A percentile compares a stretch with the other conserved stretches of the same genome.
Evolutionary conservation across 2,888 invertebrate genomes (phyloP).

Genomic region (Nipponacmea schrenckii): DNA sequence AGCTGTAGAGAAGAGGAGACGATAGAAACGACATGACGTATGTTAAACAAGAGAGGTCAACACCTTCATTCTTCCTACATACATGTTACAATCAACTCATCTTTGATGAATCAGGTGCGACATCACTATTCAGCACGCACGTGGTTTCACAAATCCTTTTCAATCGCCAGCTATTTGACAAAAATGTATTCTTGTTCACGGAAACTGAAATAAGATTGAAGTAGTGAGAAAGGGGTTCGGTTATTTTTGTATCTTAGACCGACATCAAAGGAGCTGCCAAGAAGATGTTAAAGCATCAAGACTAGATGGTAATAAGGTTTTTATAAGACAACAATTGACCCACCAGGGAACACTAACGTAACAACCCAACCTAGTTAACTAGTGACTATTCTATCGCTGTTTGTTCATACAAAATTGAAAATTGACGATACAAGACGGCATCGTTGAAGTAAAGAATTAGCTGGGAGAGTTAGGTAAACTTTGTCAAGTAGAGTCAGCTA

Average conservation of each 20-base stretch:
- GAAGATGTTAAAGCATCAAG: too few species aligned
- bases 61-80: slow-evolving; percentile 4
- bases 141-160: neutral
- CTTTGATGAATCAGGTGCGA: neutral
- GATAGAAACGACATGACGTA: neutral
- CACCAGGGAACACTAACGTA: neutral
- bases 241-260: too few species aligned
- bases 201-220: neutral
- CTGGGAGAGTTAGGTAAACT: too few species aligned
- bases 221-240: too few species aligned
- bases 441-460: too few species aligned
- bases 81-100: neutral
- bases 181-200: slow-evolving; percentile 4
- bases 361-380: neutral
- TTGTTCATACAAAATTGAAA: too few species aligned
- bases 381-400: too few species aligned
- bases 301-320: neutral
- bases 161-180: neutral
- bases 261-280: too few species aligned
- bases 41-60: slow-evolving; percentile 8
- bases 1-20: too few species aligned
- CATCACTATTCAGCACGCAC: neutral
- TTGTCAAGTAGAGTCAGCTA: too few species aligned
- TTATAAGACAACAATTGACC: neutral
- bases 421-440: too few species aligned